These are phyloP conservation scores for Pogonophryne albipinna DNA, from an alignment of 2,797 vertebrate genomes.

Conservation along the genomic window DNA sequence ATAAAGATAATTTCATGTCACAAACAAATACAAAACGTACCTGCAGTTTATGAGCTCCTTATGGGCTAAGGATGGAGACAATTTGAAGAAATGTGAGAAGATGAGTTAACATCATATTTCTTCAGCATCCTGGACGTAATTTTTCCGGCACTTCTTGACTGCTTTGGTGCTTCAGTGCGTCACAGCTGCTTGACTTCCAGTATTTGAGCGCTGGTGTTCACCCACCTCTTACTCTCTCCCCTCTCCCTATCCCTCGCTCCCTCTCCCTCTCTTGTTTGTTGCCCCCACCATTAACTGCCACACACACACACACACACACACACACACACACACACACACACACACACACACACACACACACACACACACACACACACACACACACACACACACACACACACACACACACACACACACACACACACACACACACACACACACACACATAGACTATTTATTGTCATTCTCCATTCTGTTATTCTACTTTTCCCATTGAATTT, in stretches of 20 bases:
- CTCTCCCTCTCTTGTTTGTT: constrained; percentile 26
- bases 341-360: neutral
- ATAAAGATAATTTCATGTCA: constrained; percentile 8
- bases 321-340: neutral
- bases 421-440: too few species aligned
- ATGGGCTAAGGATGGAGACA: neutral
- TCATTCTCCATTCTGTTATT: constrained; percentile 22
- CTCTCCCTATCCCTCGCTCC: constrained; percentile 19
- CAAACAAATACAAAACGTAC: constrained; percentile 25
- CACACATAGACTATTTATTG: too few species aligned
- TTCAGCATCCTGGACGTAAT: constrained; percentile 8
- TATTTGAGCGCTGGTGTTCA: constrained; percentile 39
- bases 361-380: neutral
- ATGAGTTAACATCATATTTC: neutral
- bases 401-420: constrained; percentile 11
- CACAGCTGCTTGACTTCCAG: constrained; percentile 44
- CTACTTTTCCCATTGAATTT: constrained; percentile 15
- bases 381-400: constrained; percentile 17
- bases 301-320: neutral
- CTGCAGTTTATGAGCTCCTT: constrained; percentile 29
- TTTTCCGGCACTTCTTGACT: constrained; percentile 27
- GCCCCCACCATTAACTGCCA: neutral
- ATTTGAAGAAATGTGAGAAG: constrained; percentile 4
- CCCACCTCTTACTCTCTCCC: constrained; percentile 23
- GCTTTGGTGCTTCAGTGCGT: constrained; percentile 37